Evolutionary conservation across 2,113 vertebrate species (phyloP).

Genomic region (Takifugu bimaculatus): DNA sequence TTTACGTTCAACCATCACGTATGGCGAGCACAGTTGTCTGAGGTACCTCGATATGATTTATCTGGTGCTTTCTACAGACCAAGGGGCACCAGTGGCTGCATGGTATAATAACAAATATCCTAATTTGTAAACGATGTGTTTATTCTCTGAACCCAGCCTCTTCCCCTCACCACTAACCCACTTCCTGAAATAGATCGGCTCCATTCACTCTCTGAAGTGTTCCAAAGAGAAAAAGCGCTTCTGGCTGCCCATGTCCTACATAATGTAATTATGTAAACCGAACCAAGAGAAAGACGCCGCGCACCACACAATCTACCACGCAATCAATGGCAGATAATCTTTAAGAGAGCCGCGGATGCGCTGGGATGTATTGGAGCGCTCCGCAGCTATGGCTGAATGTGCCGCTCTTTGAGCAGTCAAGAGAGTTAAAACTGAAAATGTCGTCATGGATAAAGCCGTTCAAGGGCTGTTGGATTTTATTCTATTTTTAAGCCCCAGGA

Average conservation of each 20-base stretch:
- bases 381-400: not conserved
- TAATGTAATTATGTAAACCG: slow-evolving; percentile 71
- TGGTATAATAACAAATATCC: slow-evolving; percentile 63
- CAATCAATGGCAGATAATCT: slow-evolving; percentile 49
- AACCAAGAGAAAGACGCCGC: slow-evolving; percentile 44
- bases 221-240: slow-evolving; percentile 69
- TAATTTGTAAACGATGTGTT: slow-evolving; percentile 66
- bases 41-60: slow-evolving; percentile 16
- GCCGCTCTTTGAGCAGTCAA: not conserved
- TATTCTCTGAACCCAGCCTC: slow-evolving; percentile 66
- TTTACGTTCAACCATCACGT: slow-evolving; percentile 15
- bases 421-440: not conserved
- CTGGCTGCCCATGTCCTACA: slow-evolving; percentile 74
- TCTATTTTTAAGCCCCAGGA: not conserved
- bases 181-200: slow-evolving; percentile 74
- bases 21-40: not conserved
- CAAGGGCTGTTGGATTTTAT: not conserved
- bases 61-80: slow-evolving; percentile 26
- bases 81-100: slow-evolving; percentile 37
- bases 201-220: slow-evolving; percentile 71
- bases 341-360: slow-evolving; percentile 13
- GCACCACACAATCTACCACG: slow-evolving; percentile 41
- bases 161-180: slow-evolving; percentile 73
- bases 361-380: slow-evolving; percentile 1
- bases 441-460: slow-evolving; percentile 12